Conservation (phyloP, 1,140 invertebrate genomes). For the Drosophila sulfurigaster region DNA sequence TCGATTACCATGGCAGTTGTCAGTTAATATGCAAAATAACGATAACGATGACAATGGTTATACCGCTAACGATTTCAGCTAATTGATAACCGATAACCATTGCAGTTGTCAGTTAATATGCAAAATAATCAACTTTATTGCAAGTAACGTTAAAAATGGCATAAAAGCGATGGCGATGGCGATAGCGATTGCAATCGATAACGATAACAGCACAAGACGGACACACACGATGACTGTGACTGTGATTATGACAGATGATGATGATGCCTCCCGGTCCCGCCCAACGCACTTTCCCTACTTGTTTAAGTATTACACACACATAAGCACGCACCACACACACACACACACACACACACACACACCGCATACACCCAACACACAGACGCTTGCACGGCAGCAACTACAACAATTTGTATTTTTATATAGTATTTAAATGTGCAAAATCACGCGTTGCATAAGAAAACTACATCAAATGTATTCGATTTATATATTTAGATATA, state of each 20-base stretch:
- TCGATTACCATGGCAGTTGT: no score
- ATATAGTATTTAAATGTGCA: slow-evolving; percentile 72
- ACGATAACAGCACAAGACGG: neutral
- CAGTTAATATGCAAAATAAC: neutral
- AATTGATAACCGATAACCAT: no score
- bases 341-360: slow-evolving; percentile 3
- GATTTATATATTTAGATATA: slow-evolving; percentile 45
- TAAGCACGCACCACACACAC: no score
- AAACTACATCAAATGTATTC: slow-evolving; percentile 66
- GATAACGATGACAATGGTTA: slow-evolving; percentile 1
- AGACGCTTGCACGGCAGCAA: slow-evolving; percentile 48
- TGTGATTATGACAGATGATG: slow-evolving; percentile 1
- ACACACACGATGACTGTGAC: neutral
- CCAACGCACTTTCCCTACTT: slow-evolving; percentile 34
- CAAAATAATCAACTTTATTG: neutral
- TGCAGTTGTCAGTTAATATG: no score
- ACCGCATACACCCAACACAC: slow-evolving; percentile 4
- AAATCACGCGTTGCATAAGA: slow-evolving; percentile 41
- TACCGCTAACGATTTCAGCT: neutral
- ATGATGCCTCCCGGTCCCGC: slow-evolving; percentile 31
- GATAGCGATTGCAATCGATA: no score
- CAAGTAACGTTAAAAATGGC: neutral
- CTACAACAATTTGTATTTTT: slow-evolving; percentile 74
- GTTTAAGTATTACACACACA: slow-evolving; percentile 53
- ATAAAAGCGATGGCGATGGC: no score